A percentile compares a stretch with the other conserved stretches of the same genome.
These are phyloP conservation scores for Lepilemur septentrionalis DNA, from an alignment of 2,797 vertebrate species.

Conservation along the genomic window DNA sequence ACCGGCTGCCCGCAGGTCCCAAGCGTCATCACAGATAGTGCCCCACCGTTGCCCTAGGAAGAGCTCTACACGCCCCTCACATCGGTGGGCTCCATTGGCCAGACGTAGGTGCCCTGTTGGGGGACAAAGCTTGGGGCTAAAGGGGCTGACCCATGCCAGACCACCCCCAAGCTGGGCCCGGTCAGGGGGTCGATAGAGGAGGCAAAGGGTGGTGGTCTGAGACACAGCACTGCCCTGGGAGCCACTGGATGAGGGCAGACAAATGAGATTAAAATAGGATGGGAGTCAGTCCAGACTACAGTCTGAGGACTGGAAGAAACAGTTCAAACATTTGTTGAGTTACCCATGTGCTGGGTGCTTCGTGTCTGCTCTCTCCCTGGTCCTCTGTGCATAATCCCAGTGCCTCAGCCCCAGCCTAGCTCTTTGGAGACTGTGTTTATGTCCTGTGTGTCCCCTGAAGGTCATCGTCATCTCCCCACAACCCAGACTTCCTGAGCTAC, in stretches of 20 bases:
- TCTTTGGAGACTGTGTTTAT: not conserved
- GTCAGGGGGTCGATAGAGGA: not conserved
- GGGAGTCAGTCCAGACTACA: not conserved
- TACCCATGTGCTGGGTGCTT: not conserved
- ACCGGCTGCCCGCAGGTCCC: conserved; percentile 92
- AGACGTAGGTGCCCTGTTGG: conserved; percentile 89
- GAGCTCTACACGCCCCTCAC: conserved; percentile 96
- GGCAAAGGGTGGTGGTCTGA: not conserved
- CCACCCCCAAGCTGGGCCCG: not conserved
- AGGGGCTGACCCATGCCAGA: not conserved
- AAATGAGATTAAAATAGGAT: not conserved
- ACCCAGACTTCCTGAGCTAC: not conserved
- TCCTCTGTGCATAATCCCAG: not conserved
- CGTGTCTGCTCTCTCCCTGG: not conserved
- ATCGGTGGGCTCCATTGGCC: conserved; percentile 89
- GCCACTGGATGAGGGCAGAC: not conserved
- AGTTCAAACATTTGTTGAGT: not conserved
- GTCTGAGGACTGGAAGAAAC: not conserved
- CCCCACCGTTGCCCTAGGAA: conserved; percentile 93
- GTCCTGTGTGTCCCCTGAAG: not conserved
- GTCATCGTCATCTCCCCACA: not conserved
- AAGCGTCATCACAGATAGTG: conserved; percentile 96
- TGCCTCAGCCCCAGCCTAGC: not conserved
- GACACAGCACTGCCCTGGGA: not conserved
- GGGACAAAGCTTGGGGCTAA: not conserved